Evolutionary conservation across 2,113 vertebrate genomes (phyloP).

Genomic region (Pluvialis apricaria): DNA sequence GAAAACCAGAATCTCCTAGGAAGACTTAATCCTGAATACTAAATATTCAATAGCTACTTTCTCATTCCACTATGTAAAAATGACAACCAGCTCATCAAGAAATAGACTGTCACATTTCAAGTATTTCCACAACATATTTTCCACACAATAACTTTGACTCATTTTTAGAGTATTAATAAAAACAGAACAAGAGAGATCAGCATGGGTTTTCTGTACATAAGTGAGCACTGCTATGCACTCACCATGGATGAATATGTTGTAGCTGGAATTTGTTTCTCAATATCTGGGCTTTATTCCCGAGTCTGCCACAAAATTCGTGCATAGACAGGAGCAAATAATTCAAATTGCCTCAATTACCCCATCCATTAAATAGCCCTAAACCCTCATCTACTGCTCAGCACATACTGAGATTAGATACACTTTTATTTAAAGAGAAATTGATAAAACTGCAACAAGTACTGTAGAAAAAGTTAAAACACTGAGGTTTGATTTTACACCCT

Average conservation of each 20-base stretch:
- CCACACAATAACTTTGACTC: not conserved
- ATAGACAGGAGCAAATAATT: not conserved
- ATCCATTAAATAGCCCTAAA: not conserved
- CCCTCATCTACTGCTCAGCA: not conserved
- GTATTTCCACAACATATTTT: not conserved
- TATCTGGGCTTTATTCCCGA: not conserved
- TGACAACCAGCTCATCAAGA: not conserved
- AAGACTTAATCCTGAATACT: not conserved
- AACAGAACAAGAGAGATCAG: not conserved
- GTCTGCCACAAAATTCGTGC: not conserved
- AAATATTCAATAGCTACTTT: not conserved
- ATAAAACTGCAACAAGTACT: not conserved
- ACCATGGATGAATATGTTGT: not conserved
- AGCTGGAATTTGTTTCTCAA: not conserved
- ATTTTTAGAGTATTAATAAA: not conserved
- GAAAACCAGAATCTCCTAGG: not conserved
- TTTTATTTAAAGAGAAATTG: not conserved
- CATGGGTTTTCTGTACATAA: not conserved
- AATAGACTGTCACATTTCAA: not conserved
- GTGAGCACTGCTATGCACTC: not conserved
- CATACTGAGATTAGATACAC: not conserved
- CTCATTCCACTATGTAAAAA: not conserved
- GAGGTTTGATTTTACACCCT: not conserved
- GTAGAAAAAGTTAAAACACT: not conserved
- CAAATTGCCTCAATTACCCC: not conserved